Conservation (phyloP, 2,888 invertebrate species). For the Magallana nippona region DNA sequence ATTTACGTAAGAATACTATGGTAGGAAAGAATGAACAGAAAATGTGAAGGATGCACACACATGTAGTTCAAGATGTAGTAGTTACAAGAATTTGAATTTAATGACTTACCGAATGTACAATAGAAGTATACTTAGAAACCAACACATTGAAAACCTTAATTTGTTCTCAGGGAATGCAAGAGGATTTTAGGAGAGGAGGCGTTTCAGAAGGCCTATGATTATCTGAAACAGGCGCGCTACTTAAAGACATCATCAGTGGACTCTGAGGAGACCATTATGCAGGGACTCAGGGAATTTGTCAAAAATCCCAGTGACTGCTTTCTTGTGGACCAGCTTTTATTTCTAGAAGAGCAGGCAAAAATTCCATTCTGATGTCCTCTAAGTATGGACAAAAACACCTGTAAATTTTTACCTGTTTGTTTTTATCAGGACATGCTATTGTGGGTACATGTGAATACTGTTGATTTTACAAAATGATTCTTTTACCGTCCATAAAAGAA, state of each 20-base stretch:
- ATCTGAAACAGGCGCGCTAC: slow-evolving; percentile 74
- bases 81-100: too few species aligned
- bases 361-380: slow-evolving; percentile 23
- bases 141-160: slow-evolving; percentile 57
- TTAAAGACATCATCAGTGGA: slow-evolving; percentile 57
- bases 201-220: slow-evolving; percentile 76
- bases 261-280: slow-evolving; percentile 75
- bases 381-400: too few species aligned
- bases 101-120: too few species aligned
- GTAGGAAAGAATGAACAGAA: too few species aligned
- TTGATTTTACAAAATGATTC: too few species aligned
- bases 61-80: too few species aligned
- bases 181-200: slow-evolving; percentile 73
- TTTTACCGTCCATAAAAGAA: too few species aligned
- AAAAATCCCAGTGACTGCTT: slow-evolving; percentile 78
- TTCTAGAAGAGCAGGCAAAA: slow-evolving; percentile 75
- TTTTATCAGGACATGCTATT: too few species aligned
- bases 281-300: slow-evolving; percentile 73
- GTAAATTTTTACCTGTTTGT: too few species aligned
- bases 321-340: slow-evolving; percentile 78
- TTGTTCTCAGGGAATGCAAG: slow-evolving; percentile 72
- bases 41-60: too few species aligned
- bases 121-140: neutral
- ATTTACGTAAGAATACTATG: too few species aligned
- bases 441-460: too few species aligned